phyloP scores from a whole-genome alignment of 1,140 invertebrate genomes.

The Scaptomyza pallida region DNA sequence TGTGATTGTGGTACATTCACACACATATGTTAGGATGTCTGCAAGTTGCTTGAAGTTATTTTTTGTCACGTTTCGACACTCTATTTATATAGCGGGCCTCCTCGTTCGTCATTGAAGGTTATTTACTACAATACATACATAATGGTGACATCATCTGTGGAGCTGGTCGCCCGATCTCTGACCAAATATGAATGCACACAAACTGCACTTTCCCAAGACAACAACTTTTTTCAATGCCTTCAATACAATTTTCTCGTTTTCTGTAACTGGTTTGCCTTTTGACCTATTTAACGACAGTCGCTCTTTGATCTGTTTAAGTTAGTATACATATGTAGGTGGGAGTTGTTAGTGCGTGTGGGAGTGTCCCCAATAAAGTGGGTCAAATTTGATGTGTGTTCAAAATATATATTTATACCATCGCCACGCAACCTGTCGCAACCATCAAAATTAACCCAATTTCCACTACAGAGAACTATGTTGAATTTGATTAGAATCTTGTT shows the following conservation, averaged over 20 bases:
- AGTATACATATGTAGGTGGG: not conserved
- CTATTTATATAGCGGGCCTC: conserved; percentile 45
- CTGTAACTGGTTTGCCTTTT: conserved; percentile 1
- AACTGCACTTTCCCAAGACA: conserved; percentile 19
- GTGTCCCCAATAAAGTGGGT: conserved; percentile 53
- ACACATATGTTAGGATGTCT: not conserved
- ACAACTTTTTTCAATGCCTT: not conserved
- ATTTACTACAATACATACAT: not conserved
- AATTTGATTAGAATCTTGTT: too few species aligned
- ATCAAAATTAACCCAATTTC: conserved; percentile 4
- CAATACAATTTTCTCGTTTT: not conserved
- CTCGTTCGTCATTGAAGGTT: conserved; percentile 13
- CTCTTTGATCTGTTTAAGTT: not conserved
- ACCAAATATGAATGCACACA: not conserved
- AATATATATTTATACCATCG: not conserved
- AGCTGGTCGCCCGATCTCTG: conserved; percentile 4
- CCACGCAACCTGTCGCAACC: conserved; percentile 57
- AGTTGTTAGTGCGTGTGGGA: conserved; percentile 5
- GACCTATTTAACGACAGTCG: conserved; percentile 6
- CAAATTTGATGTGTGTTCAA: conserved; percentile 36
- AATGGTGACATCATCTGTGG: conserved; percentile 61
- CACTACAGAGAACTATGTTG: too few species aligned
- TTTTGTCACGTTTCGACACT: conserved; percentile 44
- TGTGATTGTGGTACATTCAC: not conserved
- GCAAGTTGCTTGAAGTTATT: conserved; percentile 30